Evolutionary conservation across 1,140 invertebrate genomes (phyloP), one percentile per base, ranked within the genome.

Genomic region (Drosophila parvula): DNA sequence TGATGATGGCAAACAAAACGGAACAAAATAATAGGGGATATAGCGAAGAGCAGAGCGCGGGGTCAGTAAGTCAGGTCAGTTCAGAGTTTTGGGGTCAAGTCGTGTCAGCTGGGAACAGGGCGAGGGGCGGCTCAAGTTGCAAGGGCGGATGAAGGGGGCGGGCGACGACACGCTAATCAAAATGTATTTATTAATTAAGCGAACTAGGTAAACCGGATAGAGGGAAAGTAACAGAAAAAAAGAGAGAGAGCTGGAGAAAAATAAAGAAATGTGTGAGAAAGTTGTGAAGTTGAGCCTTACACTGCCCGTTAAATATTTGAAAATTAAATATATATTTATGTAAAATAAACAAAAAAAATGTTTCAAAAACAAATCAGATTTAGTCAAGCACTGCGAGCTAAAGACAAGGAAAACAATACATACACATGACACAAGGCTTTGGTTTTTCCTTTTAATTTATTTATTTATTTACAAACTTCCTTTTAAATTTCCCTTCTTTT

Each of bases 141-240:
- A n/a, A 8, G n/a, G 41, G 5, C 3, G 41, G 10, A 30, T 22
- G 22, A 34, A 40, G 12, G 28, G 22, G 50, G 50, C 53, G 48
- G 38, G 48, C 67, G 77, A 70, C 69, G 62, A 82, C 79, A 82
- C 62, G 81, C 81, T 80, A 84, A 84, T 83, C 81, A 80, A 83
- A 79, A 60, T 80, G 73, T 83, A 78, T 83, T 83, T 83, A 84
- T 83, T 83, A 84, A 83, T 83, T 68, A 77, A 83, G 84, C 67
- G 75, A 80, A 73, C 79, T 77, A 84, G 70, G 60, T 48, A 77
- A 84, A 68, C 65, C 43, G 36, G 41, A 34, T 56, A 51, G 22
- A 43, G n/a, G 27, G 28, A 50, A 40, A 56, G 60, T 6, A 12
- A 3, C 11, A 45, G 5, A 18, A 10, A 22, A 5, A 34, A 18